These are phyloP conservation scores for Urocynchramus pylzowi DNA, from an alignment of 2,113 vertebrate species.

Conservation along the genomic window DNA sequence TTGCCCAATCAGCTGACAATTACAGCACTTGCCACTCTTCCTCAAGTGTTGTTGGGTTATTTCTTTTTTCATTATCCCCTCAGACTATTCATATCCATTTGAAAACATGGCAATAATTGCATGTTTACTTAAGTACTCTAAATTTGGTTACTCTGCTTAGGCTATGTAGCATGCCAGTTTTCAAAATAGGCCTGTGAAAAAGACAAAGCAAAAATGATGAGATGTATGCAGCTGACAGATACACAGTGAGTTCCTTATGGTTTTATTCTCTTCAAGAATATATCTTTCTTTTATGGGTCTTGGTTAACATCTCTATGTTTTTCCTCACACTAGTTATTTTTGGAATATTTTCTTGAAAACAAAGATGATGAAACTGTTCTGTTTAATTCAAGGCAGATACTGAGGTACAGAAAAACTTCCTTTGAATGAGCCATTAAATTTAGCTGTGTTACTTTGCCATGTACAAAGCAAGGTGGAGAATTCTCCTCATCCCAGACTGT, in stretches of 20 bases:
- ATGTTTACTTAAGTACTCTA: slow-evolving; percentile 53
- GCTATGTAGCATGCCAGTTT: slow-evolving; percentile 58
- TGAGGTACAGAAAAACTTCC: slow-evolving; percentile 25
- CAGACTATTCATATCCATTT: slow-evolving; percentile 31
- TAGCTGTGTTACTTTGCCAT: not conserved
- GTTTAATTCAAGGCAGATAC: slow-evolving; percentile 52
- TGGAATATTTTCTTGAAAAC: slow-evolving; percentile 50
- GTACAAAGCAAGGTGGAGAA: slow-evolving; percentile 23
- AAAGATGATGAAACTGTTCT: slow-evolving; percentile 4
- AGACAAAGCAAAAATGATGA: slow-evolving; percentile 2
- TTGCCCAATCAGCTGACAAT: slow-evolving; percentile 45
- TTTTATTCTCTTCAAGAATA: slow-evolving; percentile 31
- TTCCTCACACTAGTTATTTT: slow-evolving; percentile 36
- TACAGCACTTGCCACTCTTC: slow-evolving; percentile 15
- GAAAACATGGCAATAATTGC: slow-evolving; percentile 65
- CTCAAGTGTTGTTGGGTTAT: slow-evolving; percentile 19
- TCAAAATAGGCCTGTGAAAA: slow-evolving; percentile 45
- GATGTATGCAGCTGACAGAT: slow-evolving; percentile 28
- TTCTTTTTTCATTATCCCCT: slow-evolving; percentile 33
- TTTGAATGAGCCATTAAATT: slow-evolving; percentile 10
- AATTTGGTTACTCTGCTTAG: slow-evolving; percentile 56
- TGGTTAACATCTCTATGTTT: slow-evolving; percentile 42
- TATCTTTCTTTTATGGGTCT: slow-evolving; percentile 58
- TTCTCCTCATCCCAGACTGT: slow-evolving; percentile 8
- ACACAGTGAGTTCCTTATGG: not conserved